Evolutionary conservation across 2,113 vertebrate genomes (phyloP), one percentile per base, ranked within the genome.

Genomic region (Pandion haliaetus): DNA sequence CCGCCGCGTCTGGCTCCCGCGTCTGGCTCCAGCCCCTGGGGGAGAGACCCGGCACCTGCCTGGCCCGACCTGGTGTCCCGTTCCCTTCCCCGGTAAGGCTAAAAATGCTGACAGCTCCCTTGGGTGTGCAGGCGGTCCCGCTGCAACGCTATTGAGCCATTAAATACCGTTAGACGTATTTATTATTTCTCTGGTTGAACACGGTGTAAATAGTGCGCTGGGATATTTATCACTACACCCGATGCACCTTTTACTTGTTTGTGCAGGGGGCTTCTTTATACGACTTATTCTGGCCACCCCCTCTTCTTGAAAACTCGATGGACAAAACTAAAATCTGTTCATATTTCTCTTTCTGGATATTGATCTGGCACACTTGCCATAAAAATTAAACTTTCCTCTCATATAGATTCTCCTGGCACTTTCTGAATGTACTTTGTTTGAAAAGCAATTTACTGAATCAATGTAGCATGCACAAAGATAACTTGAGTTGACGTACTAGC

Each of bases 371-470:
- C 50, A 1, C 59, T 86, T 12, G 8, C 54, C 5, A 5, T 63
- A 38, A 73, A 87, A 90, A 70, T 31, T 38, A 62, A 94, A 87
- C 36, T 87, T 76, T 55, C 17, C n/a, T 77, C 50, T 70, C 2
- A 0, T 21, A 2, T 18, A 10, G 50, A 12, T 88, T 93, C 59
- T 88, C 24, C n/a, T 25, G 66, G 70, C 5, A 0, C 66, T 96
- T 86, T 70, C 63, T 63, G 81, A 86, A 67, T 45, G 72, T 19
- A 17, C 77, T 95, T 83, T 86, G 45, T 83, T 88, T 88, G 74
- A 90, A 94, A 86, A 92, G 87, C 82, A 94, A 85, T 95, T 95
- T 91, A 29, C 78, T 44, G 86, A 95, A 93, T 93, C 95, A 97
- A 93, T 9, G 52, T 93, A 93, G 92, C 95, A 17, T 89, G 91